A percentile compares a stretch with the other conserved stretches of the same genome.
These are phyloP conservation scores for Drosophila elegans DNA, from an alignment of 1,140 invertebrate genomes.

Conservation along the genomic window DNA sequence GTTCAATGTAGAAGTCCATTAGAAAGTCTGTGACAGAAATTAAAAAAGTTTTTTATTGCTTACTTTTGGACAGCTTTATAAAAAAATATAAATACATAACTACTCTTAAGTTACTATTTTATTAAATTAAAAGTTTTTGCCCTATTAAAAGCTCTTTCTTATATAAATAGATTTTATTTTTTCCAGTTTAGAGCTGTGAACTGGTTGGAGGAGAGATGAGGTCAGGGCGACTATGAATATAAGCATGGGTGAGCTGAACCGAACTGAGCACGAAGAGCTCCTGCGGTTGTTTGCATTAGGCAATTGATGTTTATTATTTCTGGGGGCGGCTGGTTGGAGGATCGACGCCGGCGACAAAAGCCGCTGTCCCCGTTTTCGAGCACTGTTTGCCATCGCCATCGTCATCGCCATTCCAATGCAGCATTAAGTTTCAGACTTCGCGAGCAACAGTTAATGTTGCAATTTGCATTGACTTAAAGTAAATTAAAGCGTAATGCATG, in stretches of 20 bases:
- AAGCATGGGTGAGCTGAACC: slow-evolving; percentile 36
- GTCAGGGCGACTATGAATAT: slow-evolving; percentile 24
- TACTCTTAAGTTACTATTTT: too few species aligned
- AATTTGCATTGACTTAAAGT: slow-evolving; percentile 31
- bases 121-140: too few species aligned
- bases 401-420: slow-evolving; percentile 2
- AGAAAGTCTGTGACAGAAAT: too few species aligned
- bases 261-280: slow-evolving; percentile 32
- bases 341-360: slow-evolving; percentile 11
- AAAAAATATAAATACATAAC: too few species aligned
- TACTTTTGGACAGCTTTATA: too few species aligned
- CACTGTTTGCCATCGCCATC: slow-evolving; percentile 14
- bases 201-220: not conserved
- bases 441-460: slow-evolving; percentile 37
- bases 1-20: too few species aligned
- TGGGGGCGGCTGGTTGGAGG: slow-evolving; percentile 24
- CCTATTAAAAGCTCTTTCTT: too few species aligned
- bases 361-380: not conserved
- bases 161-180: slow-evolving; percentile 6
- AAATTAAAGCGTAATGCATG: slow-evolving; percentile 42
- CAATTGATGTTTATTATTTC: slow-evolving; percentile 73
- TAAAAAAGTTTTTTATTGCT: too few species aligned
- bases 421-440: slow-evolving; percentile 2
- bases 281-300: slow-evolving; percentile 64
- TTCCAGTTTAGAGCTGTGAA: not conserved